A percentile compares a stretch with the other conserved stretches of the same genome.
Conservation (phyloP, 2,888 invertebrate genomes). For the Nomada hirtipes region DNA sequence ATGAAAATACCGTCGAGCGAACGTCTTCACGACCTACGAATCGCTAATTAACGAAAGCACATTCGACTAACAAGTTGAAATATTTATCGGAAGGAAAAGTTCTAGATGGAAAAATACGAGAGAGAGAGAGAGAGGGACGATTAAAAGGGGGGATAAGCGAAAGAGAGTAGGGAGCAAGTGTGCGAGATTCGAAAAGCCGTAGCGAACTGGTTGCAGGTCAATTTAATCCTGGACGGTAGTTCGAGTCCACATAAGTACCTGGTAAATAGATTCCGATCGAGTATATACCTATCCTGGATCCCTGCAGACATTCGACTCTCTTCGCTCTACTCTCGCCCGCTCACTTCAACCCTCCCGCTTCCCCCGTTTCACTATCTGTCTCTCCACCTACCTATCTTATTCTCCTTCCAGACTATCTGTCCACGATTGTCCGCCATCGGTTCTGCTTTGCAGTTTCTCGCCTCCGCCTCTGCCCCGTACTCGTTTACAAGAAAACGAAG, state of each 20-base stretch:
- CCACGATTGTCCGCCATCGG: conserved; percentile 18
- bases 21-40: background rate
- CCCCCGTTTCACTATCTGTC: conserved; percentile 30
- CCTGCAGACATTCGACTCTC: conserved; percentile 71
- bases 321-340: conserved; percentile 48
- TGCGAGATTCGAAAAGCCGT: conserved; percentile 64
- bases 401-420: conserved; percentile 30
- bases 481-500: conserved; percentile 49
- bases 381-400: conserved; percentile 9
- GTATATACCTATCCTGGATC: conserved; percentile 66
- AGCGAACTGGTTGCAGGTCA: conserved; percentile 72
- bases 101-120: conserved; percentile 4
- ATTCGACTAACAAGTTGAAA: conserved; percentile 12
- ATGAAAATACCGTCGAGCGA: background rate
- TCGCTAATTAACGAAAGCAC: background rate
- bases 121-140: background rate
- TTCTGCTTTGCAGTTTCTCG: background rate
- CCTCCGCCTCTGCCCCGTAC: background rate
- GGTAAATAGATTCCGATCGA: conserved; percentile 78
- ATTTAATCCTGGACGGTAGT: conserved; percentile 77
- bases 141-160: background rate
- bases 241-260: conserved; percentile 76
- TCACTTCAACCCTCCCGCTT: conserved; percentile 23
- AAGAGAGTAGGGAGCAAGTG: conserved; percentile 21
- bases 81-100: conserved; percentile 19